phyloP scores from a whole-genome alignment of 2,888 invertebrate species.

The Clivina fossor region DNA sequence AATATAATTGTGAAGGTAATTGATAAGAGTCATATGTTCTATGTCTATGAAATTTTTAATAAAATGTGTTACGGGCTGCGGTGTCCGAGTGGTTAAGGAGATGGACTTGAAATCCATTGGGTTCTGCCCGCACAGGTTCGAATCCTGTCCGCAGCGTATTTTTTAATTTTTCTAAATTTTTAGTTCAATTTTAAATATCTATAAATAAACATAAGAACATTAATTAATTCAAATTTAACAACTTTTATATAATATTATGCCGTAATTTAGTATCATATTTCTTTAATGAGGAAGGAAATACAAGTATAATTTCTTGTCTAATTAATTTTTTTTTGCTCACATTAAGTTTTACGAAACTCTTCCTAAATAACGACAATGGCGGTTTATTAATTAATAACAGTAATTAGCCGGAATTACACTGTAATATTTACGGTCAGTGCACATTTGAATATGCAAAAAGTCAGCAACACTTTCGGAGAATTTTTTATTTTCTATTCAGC shows the following conservation, averaged over 20 bases:
- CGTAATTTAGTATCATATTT: neutral
- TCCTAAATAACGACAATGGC: too few relatives aligned
- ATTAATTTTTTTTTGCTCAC: too few relatives aligned
- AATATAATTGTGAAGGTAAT: too few relatives aligned
- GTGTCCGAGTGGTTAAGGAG: slow-evolving; percentile 84
- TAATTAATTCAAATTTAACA: too few relatives aligned
- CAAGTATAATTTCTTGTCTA: too few relatives aligned
- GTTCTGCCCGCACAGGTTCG: slow-evolving; percentile 80
- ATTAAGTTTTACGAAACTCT: too few relatives aligned
- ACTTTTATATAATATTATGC: neutral
- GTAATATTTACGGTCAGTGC: slow-evolving; percentile 22
- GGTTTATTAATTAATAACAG: slow-evolving; percentile 13
- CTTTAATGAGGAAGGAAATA: neutral
- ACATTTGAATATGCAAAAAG: slow-evolving; percentile 29
- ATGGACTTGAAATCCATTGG: slow-evolving; percentile 82
- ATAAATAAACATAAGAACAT: too few relatives aligned
- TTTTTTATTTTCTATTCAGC: neutral
- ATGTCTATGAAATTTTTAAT: too few relatives aligned
- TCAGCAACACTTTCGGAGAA: neutral
- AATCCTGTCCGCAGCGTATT: slow-evolving; percentile 77
- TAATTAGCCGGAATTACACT: slow-evolving; percentile 21
- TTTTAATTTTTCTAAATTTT: slow-evolving; percentile 35
- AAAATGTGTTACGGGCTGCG: slow-evolving; percentile 56
- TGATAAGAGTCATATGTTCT: too few relatives aligned
- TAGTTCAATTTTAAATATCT: slow-evolving; percentile 30